Base-by-base conservation (phyloP, 1,140 invertebrate genomes). In the Steinernema khuongi region DNA sequence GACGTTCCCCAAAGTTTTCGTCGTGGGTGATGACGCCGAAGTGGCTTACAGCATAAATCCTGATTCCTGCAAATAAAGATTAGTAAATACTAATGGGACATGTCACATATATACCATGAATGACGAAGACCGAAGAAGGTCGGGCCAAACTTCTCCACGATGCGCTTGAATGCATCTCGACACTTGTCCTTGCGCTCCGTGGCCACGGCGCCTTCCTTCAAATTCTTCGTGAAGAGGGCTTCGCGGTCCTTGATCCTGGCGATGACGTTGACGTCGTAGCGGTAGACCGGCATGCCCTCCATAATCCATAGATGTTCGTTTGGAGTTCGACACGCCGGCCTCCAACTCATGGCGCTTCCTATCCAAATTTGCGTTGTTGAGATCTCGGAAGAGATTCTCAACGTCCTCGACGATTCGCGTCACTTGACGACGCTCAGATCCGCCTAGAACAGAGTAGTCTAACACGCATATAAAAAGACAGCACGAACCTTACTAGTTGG, bases 1-100 rank as follows among this genome's bases (percentile, higher is more conserved):
- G n/a, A n/a, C n/a, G n/a, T n/a, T n/a, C n/a, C n/a, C n/a, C n/a
- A n/a, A n/a, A n/a, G n/a, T 67, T 69, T 68, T 70, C 36, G 31
- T 77, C 75, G 33, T 77, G 75, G 26, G 72, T 71, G n/a, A 71
- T 70, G 67, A 77, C 74, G 33, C 18, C 33, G 31, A 19, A 31
- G 31, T 67, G 31, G 11, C 70, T 44, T 30, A 72, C 74, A 1
- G 41, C 32, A 14, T 36, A 30, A 32, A 72, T 75, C 14, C 32
- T 60, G 33, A 31, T 72, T 19, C 68, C 69, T 74, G 67, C 18
- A 71, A 70, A 60, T 30, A 19, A 7, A 33, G n/a, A n/a, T 18
- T 44, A 14, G 7, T 0, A 30, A 26, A 1, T 18, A 31, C 11
- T 28, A 1, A 4, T 18, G 4, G 4, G n/a, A 22, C 30, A 71